Percentiles rank a stretch among this genome's conserved stretches.
These are phyloP conservation scores for Apeltes quadracus DNA, from an alignment of 2,113 vertebrate genomes.

Conservation along the genomic window DNA sequence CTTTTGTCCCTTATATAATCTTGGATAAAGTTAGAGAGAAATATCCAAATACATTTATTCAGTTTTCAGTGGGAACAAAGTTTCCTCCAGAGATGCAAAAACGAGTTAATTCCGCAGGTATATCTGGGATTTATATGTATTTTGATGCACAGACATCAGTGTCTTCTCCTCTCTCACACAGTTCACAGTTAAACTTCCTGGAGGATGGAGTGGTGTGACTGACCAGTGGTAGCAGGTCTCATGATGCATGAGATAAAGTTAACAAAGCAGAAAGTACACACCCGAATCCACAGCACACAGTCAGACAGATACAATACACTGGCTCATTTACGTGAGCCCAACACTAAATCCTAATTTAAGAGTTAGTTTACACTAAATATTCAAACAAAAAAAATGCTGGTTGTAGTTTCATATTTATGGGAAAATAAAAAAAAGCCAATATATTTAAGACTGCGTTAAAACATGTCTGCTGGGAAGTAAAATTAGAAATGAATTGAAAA, in stretches of 20 bases:
- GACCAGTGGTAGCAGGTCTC: slow-evolving; percentile 46
- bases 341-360: neutral
- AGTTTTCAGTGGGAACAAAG: neutral
- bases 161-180: slow-evolving; percentile 16
- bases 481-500: no score
- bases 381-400: neutral
- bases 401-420: neutral
- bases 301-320: slow-evolving; percentile 45
- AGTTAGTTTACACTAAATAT: neutral
- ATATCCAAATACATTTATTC: neutral
- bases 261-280: slow-evolving; percentile 68
- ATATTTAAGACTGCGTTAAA: no score
- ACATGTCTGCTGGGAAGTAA: no score
- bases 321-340: slow-evolving; percentile 1
- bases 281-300: slow-evolving; percentile 60
- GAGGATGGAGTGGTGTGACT: slow-evolving; percentile 8
- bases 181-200: slow-evolving; percentile 40
- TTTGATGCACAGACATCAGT: slow-evolving; percentile 14
- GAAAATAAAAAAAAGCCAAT: no score
- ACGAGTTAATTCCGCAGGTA: neutral
- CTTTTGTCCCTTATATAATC: neutral
- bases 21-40: neutral
- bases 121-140: neutral
- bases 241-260: slow-evolving; percentile 71
- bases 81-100: neutral